Conservation (phyloP, 2,797 vertebrate genomes). For the Molossus alvarezi region DNA sequence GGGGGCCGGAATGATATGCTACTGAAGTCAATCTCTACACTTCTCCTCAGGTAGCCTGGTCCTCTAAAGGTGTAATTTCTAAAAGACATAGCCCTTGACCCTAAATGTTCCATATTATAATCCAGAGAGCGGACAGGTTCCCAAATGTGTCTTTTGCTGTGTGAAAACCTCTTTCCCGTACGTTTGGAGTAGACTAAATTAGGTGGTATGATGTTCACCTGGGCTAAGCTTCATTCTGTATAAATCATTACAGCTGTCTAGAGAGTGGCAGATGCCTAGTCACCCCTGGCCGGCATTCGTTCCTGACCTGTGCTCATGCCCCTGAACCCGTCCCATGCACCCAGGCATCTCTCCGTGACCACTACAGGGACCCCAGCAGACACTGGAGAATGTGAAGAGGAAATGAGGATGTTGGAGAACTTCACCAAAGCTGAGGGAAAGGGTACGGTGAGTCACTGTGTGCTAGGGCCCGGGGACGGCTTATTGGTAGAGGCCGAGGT, state of each 20-base stretch:
- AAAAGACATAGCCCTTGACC: background rate
- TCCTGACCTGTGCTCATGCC: background rate
- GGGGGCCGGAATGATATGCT: background rate
- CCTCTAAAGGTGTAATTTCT: conserved; percentile 18
- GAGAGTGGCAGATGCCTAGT: background rate
- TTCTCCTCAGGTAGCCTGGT: background rate
- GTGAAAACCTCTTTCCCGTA: background rate
- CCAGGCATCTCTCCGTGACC: background rate
- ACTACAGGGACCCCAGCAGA: background rate
- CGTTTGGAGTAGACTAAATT: background rate
- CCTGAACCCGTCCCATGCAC: background rate
- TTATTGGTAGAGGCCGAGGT: too few relatives aligned
- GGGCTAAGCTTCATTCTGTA: background rate
- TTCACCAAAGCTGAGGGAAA: background rate
- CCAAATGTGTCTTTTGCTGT: background rate
- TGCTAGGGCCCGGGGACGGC: too few relatives aligned
- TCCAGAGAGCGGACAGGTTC: background rate
- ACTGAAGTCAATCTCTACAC: background rate
- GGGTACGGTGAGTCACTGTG: background rate
- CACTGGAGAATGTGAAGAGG: background rate
- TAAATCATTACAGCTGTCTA: background rate
- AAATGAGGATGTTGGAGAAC: background rate
- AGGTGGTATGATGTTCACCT: background rate
- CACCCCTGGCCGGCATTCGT: background rate
- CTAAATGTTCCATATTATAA: background rate